Percentiles rank a stretch among this genome's conserved stretches.
Conservation (phyloP, 2,797 vertebrate genomes). For the Choloepus didactylus region DNA sequence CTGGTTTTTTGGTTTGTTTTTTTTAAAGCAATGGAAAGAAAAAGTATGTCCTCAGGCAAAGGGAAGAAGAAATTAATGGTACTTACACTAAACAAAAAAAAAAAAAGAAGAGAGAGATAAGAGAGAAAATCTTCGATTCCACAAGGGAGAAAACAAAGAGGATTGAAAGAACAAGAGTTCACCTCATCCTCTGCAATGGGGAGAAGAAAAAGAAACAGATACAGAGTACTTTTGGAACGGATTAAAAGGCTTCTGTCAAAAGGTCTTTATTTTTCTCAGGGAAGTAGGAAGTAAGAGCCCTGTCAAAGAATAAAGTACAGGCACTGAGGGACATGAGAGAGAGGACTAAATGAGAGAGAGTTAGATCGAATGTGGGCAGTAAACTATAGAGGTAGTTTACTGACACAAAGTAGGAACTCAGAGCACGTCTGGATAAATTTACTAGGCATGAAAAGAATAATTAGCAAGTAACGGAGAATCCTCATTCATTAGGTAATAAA, state of each 20-base stretch:
- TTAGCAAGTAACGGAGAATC: background rate
- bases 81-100: no score
- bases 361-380: no score
- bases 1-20: background rate
- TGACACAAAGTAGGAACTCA: no score
- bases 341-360: no score
- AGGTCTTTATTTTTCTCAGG: no score
- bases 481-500: background rate
- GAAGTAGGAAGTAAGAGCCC: no score
- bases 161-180: background rate
- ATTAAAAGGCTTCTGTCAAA: no score
- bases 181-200: background rate
- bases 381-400: no score
- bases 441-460: background rate
- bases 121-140: conserved; percentile 21
- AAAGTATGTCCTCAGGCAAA: background rate
- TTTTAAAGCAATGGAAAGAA: background rate
- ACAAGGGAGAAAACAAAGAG: background rate
- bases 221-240: background rate
- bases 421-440: no score
- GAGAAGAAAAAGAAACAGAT: background rate
- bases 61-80: conserved; percentile 46
- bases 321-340: no score
- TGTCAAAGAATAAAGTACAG: no score
- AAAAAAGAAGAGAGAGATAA: conserved; percentile 19